phyloP scores from a whole-genome alignment of 2,888 invertebrate genomes.

The Noctuana brunneofusca region DNA sequence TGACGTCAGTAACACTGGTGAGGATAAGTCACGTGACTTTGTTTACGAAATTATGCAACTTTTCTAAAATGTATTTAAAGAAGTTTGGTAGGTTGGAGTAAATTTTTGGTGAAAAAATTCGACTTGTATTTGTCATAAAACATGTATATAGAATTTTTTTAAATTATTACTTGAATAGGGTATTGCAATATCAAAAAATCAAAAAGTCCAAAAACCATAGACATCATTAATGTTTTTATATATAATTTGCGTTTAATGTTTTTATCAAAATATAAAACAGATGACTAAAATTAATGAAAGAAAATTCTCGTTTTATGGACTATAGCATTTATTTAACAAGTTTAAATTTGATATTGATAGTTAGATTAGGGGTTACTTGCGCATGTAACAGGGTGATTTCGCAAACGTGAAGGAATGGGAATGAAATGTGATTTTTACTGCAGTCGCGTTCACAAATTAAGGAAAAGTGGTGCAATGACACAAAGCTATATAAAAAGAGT shows the following conservation, averaged over 20 bases:
- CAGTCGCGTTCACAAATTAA: constrained; percentile 46
- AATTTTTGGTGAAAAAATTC: no score
- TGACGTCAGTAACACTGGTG: constrained; percentile 4
- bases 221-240: not conserved
- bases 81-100: no score
- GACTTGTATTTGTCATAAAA: no score
- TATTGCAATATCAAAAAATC: no score
- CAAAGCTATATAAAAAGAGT: not conserved
- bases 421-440: constrained; percentile 54
- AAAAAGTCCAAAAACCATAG: constrained; percentile 8
- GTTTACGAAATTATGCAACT: constrained; percentile 16
- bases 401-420: constrained; percentile 43
- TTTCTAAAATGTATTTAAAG: no score
- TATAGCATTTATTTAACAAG: not conserved
- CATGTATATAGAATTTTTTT: no score
- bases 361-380: constrained; percentile 8
- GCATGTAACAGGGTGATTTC: constrained; percentile 23
- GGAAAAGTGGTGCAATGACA: not conserved
- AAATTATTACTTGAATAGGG: no score
- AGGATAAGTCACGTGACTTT: constrained; percentile 33
- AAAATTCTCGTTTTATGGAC: not conserved
- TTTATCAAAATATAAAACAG: not conserved
- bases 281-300: not conserved
- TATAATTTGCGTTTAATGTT: not conserved
- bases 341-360: not conserved